A percentile compares a stretch with the other conserved stretches of the same genome.
phyloP scores from a whole-genome alignment of 64 coral and sea anemone genomes.

The Astreopora myriophthalma region DNA sequence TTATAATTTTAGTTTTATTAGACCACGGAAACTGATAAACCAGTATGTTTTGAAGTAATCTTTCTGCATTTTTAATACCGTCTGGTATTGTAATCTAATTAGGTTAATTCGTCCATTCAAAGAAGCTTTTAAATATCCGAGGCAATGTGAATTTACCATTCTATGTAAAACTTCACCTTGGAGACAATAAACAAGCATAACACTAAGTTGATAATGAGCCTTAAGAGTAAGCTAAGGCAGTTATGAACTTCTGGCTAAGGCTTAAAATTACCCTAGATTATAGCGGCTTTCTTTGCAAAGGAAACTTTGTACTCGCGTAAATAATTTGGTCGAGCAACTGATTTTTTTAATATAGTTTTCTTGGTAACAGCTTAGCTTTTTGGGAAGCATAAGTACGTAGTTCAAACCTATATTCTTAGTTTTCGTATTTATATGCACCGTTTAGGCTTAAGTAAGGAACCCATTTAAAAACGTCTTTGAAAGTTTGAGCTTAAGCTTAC shows the following conservation, averaged over 20 bases:
- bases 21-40: not conserved
- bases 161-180: not conserved
- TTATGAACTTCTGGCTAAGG: no score
- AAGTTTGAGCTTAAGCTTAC: constrained; percentile 9
- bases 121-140: not conserved
- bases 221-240: not conserved
- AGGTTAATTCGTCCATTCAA: not conserved
- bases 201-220: not conserved
- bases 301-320: no score
- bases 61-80: not conserved
- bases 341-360: no score
- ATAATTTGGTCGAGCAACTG: no score
- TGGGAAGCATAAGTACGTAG: no score
- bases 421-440: not conserved
- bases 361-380: no score
- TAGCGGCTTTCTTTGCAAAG: not conserved
- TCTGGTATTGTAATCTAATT: not conserved
- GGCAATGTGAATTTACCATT: not conserved
- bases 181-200: not conserved
- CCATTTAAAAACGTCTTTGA: not conserved
- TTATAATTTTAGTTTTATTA: not conserved
- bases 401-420: not conserved
- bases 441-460: not conserved
- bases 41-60: not conserved
- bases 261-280: no score